These are phyloP conservation scores for Gnathonemus echidnorhynchus DNA, from an alignment of 2,113 vertebrate genomes.

Conservation along the genomic window DNA sequence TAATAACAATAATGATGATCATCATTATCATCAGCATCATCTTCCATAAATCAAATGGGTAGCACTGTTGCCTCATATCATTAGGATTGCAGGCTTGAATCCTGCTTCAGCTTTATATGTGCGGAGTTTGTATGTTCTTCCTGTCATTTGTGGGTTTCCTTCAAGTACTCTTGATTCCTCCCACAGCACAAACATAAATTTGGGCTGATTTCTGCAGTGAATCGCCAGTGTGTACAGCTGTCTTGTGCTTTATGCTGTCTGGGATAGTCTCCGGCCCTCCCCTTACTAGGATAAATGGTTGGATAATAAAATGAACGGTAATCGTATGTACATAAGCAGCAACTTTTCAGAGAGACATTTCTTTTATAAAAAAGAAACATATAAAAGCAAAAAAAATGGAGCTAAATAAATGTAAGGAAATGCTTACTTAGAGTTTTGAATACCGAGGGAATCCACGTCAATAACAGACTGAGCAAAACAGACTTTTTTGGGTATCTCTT, in stretches of 20 bases:
- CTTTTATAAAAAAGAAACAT: neutral
- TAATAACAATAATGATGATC: neutral
- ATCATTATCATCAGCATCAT: neutral
- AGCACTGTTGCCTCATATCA: neutral
- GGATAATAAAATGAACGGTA: neutral
- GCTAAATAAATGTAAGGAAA: neutral
- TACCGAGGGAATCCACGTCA: neutral
- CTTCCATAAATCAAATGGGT: neutral
- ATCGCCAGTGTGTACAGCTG: neutral
- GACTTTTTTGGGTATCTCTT: neutral
- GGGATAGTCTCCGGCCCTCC: neutral
- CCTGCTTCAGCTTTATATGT: neutral
- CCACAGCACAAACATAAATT: neutral
- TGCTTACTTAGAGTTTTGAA: neutral
- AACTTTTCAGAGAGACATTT: neutral
- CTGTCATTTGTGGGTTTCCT: neutral
- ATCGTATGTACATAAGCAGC: neutral
- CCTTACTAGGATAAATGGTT: neutral
- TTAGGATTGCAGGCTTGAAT: neutral
- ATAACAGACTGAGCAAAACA: neutral
- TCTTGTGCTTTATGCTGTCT: neutral
- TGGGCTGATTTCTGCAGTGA: neutral
- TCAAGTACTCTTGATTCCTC: neutral
- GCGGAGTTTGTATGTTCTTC: neutral
- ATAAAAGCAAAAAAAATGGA: neutral